phyloP scores from a whole-genome alignment of 1,140 invertebrate species.

The Danaus melanippus region DNA sequence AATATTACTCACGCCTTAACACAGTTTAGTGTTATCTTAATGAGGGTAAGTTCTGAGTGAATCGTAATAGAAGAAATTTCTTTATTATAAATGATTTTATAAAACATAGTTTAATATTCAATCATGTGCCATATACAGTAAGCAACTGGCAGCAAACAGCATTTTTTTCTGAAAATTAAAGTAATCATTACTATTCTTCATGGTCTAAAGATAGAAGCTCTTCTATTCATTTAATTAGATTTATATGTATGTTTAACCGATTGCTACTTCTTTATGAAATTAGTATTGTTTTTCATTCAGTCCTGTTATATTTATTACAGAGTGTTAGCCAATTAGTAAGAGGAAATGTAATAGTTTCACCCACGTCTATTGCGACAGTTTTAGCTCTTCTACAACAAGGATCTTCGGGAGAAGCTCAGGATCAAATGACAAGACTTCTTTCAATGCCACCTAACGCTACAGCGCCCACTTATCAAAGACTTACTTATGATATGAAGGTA shows the following conservation, averaged over 20 bases:
- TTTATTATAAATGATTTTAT: too few relatives aligned
- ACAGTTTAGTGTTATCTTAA: conserved; percentile 35
- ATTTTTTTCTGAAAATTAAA: too few relatives aligned
- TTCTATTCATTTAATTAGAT: too few relatives aligned
- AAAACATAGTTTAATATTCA: not conserved
- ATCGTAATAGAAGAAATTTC: too few relatives aligned
- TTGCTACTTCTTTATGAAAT: not conserved
- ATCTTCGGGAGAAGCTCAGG: conserved; percentile 32
- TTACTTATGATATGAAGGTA: conserved; percentile 40
- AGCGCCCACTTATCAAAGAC: conserved; percentile 27
- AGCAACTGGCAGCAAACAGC: too few relatives aligned
- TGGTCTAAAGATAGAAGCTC: too few relatives aligned
- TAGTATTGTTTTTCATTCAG: conserved; percentile 4
- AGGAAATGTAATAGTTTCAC: conserved; percentile 56
- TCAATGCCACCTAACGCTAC: conserved; percentile 34
- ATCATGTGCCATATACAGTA: conserved; percentile 3
- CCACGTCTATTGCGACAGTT: conserved; percentile 46
- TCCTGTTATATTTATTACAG: conserved; percentile 29
- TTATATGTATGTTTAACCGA: too few relatives aligned
- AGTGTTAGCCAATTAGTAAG: conserved; percentile 22
- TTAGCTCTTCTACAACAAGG: conserved; percentile 57
- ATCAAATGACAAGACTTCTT: conserved; percentile 40
- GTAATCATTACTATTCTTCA: too few relatives aligned
- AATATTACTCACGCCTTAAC: conserved; percentile 33
- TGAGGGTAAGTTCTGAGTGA: conserved; percentile 28